Base-by-base conservation (phyloP, 1,140 invertebrate species). In the Wasmannia auropunctata region DNA sequence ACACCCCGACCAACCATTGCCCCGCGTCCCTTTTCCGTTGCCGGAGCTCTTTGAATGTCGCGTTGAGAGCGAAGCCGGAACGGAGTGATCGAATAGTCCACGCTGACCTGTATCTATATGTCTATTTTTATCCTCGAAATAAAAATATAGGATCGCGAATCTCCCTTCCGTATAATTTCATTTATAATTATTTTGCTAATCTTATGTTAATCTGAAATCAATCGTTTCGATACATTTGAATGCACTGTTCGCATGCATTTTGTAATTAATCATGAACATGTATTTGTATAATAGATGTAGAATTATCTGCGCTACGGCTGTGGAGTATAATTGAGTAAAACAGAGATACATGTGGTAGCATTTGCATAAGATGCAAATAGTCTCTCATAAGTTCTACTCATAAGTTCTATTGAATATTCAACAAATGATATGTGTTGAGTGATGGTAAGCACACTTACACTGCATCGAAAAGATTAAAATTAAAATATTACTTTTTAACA, bases 1-100 rank as follows among this genome's bases (percentile, higher is more conserved):
- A n/a, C 16, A 54, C 56, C 49, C 58, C n/a, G 25, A 7, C 43
- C 22, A 80, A 10, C 16, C 40, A 56, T 79, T 88, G 56, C 69
- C 85, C n/a, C n/a, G n/a, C n/a, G n/a, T n/a, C n/a, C n/a, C 85
- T 58, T 54, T 77, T 85, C 56, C 65, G 81, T 31, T 31, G 80
- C 40, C n/a, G 49, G 40, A 74, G 60, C 49, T 79, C 54, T 19
- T 51, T 28, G 7, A 43, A 11, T 22, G 22, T 43, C 22, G 43
- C 51, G 19, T 31, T 37, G 60, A 34, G 31, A 65, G 31, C 43
- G 4, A 31, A 14, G 5, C 37, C 19, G 25, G 25, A 60, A 67
- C 46, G 28, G n/a, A 54, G 22, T 49, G 25, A 79, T 49, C 28
- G 43, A 16, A 34, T 6, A 10, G 43, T 51, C 51, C 28, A 65